Evolutionary conservation across 2,888 invertebrate species (phyloP).

Genomic region (Endotricha flammealis): DNA sequence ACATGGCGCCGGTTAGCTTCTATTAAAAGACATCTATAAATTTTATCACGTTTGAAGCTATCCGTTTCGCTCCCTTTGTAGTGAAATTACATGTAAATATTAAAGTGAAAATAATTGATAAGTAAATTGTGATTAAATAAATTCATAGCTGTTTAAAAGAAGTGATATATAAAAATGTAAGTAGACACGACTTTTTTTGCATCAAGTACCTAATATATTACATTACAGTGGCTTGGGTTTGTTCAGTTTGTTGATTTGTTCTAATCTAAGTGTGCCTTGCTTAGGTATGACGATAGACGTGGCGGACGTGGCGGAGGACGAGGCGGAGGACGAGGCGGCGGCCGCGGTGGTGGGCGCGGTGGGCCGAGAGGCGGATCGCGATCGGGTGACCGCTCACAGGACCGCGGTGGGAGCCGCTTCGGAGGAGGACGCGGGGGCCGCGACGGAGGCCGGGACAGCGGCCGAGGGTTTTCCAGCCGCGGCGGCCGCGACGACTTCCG

Average conservation of each 20-base stretch:
- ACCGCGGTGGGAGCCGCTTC: constrained; percentile 55
- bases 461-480: constrained; percentile 50
- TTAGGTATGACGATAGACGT: constrained; percentile 75
- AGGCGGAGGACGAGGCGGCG: constrained; percentile 49
- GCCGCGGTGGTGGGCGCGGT: constrained; percentile 51
- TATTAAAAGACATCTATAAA: too few species aligned
- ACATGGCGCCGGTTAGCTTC: constrained; percentile 5
- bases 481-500: constrained; percentile 60
- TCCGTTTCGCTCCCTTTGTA: too few species aligned
- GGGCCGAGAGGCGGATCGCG: constrained; percentile 47
- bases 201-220: too few species aligned
- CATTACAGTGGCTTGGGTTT: constrained; percentile 9
- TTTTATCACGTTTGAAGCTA: too few species aligned
- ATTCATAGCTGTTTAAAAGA: too few species aligned
- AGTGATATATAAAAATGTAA: too few species aligned
- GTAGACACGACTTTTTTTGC: too few species aligned
- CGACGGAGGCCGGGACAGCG: constrained; percentile 44
- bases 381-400: constrained; percentile 64
- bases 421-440: constrained; percentile 43
- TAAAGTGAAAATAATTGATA: too few species aligned
- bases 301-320: constrained; percentile 65
- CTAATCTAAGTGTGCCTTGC: constrained; percentile 2
- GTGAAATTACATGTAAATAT: too few species aligned
- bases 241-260: too few species aligned
- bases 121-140: too few species aligned